Conservation (phyloP, 1,140 invertebrate species). For the Anagrus nilaparvatae region DNA sequence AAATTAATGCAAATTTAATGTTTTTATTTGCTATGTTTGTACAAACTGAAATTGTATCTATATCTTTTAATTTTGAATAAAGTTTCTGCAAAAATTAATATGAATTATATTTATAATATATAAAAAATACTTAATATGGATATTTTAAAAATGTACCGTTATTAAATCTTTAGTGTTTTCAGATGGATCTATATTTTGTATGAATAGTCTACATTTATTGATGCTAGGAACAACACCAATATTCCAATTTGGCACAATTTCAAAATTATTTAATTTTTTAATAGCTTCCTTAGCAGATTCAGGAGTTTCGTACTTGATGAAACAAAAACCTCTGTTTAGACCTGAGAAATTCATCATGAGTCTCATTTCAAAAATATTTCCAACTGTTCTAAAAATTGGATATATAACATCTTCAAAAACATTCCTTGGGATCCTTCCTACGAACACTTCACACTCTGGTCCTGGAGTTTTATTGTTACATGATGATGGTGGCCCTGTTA, state of each 20-base stretch:
- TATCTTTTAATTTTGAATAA: constrained; percentile 23
- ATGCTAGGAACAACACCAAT: constrained; percentile 56
- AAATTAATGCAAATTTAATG: constrained; percentile 48
- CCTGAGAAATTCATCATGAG: constrained; percentile 72
- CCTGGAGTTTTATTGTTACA: constrained; percentile 42
- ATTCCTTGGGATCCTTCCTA: constrained; percentile 72
- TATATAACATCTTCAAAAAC: constrained; percentile 72
- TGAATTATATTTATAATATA: constrained; percentile 2
- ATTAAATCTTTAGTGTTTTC: constrained; percentile 25
- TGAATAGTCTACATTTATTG: constrained; percentile 60
- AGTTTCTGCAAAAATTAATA: constrained; percentile 25
- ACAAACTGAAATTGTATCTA: constrained; percentile 29
- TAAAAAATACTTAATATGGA: constrained; percentile 24
- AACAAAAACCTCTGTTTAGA: constrained; percentile 58
- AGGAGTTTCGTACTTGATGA: constrained; percentile 50
- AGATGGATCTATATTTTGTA: no score
- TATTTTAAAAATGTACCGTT: constrained; percentile 19
- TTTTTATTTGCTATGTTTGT: constrained; percentile 15
- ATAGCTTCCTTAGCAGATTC: constrained; percentile 51
- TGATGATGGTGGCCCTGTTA: constrained; percentile 41
- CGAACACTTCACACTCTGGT: constrained; percentile 68
- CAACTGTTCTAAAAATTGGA: constrained; percentile 56
- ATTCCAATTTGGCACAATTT: constrained; percentile 46
- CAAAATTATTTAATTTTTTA: constrained; percentile 47
- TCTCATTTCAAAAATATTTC: constrained; percentile 63